Percentiles rank a stretch among this genome's conserved stretches.
Conservation (phyloP, 2,888 invertebrate genomes). For the Ctenicera cuprea region DNA sequence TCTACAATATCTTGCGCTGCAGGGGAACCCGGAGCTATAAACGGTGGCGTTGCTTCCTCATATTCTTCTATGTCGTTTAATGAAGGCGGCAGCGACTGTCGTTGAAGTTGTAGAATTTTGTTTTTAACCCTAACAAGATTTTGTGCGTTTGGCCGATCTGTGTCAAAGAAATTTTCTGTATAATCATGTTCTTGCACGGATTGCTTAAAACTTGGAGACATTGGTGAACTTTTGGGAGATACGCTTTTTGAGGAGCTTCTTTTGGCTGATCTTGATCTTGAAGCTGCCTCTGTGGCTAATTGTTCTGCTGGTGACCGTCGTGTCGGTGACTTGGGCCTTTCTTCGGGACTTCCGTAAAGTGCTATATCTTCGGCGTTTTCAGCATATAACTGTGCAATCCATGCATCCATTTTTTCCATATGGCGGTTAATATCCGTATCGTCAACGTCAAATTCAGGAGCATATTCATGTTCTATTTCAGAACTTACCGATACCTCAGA, state of each 20-base stretch:
- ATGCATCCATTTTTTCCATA: slow-evolving; percentile 1
- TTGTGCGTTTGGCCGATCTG: too few species aligned
- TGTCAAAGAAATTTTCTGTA: too few species aligned
- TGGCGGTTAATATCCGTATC: slow-evolving; percentile 8
- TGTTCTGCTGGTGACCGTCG: slow-evolving; percentile 14
- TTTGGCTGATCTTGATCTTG: too few species aligned
- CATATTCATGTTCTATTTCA: not conserved
- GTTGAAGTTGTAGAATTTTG: too few species aligned
- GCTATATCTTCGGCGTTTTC: slow-evolving; percentile 38
- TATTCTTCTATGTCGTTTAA: too few species aligned
- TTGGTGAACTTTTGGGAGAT: too few species aligned
- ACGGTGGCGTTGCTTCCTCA: too few species aligned
- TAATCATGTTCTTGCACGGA: too few species aligned
- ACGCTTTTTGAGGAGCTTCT: too few species aligned
- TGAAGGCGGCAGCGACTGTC: too few species aligned
- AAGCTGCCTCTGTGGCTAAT: slow-evolving; percentile 13
- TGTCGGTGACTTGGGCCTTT: not conserved
- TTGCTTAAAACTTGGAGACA: too few species aligned
- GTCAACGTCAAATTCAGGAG: not conserved
- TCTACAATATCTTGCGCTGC: slow-evolving; percentile 55
- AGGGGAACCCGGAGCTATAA: slow-evolving; percentile 38
- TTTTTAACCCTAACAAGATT: too few species aligned
- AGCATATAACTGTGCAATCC: slow-evolving; percentile 30
- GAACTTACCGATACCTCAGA: not conserved
- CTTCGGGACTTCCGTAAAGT: slow-evolving; percentile 32